Percentiles rank a stretch among this genome's conserved stretches.
Evolutionary conservation across 23 tunicate species (phyloP).

Genomic region (Oikopleura albicans): DNA sequence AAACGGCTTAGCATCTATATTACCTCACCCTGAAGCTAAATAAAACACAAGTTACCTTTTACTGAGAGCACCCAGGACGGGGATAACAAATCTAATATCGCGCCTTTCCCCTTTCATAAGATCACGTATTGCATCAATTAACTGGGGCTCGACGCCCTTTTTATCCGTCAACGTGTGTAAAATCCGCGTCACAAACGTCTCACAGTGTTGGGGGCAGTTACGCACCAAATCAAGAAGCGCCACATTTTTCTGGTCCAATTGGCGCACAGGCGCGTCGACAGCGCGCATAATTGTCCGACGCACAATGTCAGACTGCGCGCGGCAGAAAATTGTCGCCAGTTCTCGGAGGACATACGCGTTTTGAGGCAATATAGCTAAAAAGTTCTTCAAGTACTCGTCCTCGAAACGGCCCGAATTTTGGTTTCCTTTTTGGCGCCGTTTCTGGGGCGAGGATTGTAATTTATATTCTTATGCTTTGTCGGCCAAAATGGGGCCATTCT

Average conservation of each 20-base stretch:
- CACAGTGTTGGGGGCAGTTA: conserved; percentile 76
- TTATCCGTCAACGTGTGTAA: conserved; percentile 79
- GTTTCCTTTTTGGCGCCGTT: too few relatives aligned
- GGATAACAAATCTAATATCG: conserved; percentile 80
- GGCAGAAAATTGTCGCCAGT: conserved; percentile 50
- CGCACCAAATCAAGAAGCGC: conserved; percentile 45
- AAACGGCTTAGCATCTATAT: too few relatives aligned
- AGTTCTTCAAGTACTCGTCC: too few relatives aligned
- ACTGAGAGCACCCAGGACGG: conserved; percentile 24
- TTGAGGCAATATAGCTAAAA: conserved; percentile 38
- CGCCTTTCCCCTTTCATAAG: conserved; percentile 51
- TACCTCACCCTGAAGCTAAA: too few relatives aligned
- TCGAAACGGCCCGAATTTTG: too few relatives aligned
- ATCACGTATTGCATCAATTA: conserved; percentile 37
- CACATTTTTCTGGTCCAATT: conserved; percentile 60
- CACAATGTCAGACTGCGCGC: conserved; percentile 35
- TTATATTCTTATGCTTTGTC: too few relatives aligned
- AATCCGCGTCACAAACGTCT: conserved; percentile 75
- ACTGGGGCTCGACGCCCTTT: conserved; percentile 25
- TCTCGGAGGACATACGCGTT: conserved; percentile 38
- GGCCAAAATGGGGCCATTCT: too few relatives aligned
- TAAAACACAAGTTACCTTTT: too few relatives aligned
- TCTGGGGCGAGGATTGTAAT: too few relatives aligned
- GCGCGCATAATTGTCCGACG: conserved; percentile 44
- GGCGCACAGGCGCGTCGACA: conserved; percentile 48